A percentile compares a stretch with the other conserved stretches of the same genome.
These are phyloP conservation scores for Uria lomvia DNA, from an alignment of 2,113 vertebrate species.

Conservation along the genomic window DNA sequence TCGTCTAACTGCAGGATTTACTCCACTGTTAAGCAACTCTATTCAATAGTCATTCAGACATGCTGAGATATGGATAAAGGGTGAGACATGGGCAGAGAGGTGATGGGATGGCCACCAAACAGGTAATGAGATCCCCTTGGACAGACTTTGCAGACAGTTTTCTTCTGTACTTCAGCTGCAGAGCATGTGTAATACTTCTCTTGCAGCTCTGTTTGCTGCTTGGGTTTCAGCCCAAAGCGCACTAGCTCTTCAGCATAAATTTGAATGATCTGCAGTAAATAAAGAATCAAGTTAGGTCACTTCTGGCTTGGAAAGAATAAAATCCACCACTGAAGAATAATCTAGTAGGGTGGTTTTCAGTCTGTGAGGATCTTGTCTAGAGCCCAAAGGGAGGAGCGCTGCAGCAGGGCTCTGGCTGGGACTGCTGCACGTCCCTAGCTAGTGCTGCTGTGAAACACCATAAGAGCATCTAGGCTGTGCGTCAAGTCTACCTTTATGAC, in stretches of 20 bases:
- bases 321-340: neutral
- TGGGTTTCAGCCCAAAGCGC: neutral
- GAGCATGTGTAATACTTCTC: neutral
- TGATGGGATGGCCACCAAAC: neutral
- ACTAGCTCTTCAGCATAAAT: neutral
- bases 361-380: neutral
- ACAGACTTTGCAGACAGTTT: neutral
- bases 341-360: neutral
- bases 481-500: neutral
- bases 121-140: neutral
- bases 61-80: neutral
- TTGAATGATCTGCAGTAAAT: neutral
- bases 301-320: neutral
- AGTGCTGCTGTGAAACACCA: neutral
- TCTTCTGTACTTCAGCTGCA: neutral
- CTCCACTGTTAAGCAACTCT: neutral
- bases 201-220: neutral
- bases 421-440: neutral
- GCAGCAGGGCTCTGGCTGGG: neutral
- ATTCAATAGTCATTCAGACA: neutral
- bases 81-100: neutral
- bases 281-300: neutral
- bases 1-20: neutral
- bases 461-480: neutral
- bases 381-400: neutral